Evolutionary conservation across 1,140 invertebrate species (phyloP).

Genomic region (Lordiphosa clarofinis): DNA sequence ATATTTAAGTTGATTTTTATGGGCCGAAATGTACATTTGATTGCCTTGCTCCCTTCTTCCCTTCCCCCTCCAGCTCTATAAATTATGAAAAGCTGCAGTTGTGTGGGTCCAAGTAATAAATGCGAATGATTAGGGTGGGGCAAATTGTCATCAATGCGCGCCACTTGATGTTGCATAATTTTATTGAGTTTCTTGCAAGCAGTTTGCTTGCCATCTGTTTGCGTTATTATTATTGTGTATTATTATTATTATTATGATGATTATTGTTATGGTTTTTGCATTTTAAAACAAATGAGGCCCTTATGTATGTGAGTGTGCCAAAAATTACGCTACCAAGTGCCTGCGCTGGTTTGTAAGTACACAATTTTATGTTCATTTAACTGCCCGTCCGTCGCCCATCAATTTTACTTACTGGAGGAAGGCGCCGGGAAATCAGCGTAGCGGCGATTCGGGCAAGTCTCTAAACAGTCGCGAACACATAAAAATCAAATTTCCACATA

Average conservation of each 20-base stretch:
- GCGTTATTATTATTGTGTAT: constrained; percentile 6
- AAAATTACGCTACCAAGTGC: constrained; percentile 7
- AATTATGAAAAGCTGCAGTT: no score
- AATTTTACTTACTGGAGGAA: constrained; percentile 10
- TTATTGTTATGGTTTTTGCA: constrained; percentile 16
- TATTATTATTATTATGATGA: constrained; percentile 13
- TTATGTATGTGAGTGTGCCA: not conserved
- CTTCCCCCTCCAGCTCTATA: no score
- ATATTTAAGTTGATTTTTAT: constrained; percentile 9
- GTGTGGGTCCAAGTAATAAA: no score
- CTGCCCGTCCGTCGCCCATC: constrained; percentile 8
- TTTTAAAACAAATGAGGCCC: constrained; percentile 14
- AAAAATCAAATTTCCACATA: constrained; percentile 71
- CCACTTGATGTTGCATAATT: no score
- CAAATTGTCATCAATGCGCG: no score
- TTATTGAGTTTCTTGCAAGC: no score
- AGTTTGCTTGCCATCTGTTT: constrained; percentile 7
- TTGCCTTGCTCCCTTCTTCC: no score
- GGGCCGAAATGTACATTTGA: not conserved
- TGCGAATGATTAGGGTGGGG: no score
- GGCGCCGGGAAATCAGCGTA: not conserved
- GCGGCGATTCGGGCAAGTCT: constrained; percentile 1
- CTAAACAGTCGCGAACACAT: constrained; percentile 26
- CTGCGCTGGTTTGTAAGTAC: constrained; percentile 3
- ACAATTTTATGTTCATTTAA: constrained; percentile 12